Percentiles rank a stretch among this genome's conserved stretches.
Conservation (phyloP, 2,113 vertebrate genomes). For the Nothoprocta perdicaria region DNA sequence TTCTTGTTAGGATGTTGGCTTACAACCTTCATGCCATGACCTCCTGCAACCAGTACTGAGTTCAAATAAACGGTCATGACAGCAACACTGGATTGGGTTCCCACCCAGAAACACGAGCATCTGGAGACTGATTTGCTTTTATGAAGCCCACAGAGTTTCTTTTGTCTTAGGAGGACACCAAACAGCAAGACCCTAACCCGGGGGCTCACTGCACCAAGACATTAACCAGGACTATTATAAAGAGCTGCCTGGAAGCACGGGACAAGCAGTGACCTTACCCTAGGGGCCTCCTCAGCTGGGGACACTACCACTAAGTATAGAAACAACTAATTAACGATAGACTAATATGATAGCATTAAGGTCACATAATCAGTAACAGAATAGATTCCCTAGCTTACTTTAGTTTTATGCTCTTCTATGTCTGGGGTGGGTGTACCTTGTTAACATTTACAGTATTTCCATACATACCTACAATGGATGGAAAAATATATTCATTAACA, state of each 20-base stretch:
- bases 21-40: too few species aligned
- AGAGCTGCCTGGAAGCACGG: conserved; percentile 8
- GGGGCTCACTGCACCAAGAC: not conserved
- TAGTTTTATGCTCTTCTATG: not conserved
- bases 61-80: too few species aligned
- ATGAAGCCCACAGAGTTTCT: conserved; percentile 13
- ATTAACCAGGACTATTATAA: not conserved
- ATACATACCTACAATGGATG: not conserved
- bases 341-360: not conserved
- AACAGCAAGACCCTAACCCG: not conserved
- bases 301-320: not conserved
- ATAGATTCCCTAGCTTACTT: not conserved
- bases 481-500: not conserved
- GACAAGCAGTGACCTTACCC: not conserved
- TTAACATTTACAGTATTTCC: not conserved
- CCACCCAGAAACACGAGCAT: not conserved
- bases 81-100: too few species aligned
- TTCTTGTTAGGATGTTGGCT: too few species aligned
- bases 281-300: not conserved
- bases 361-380: not conserved
- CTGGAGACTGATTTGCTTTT: not conserved
- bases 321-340: not conserved
- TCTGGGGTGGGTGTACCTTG: rapidly evolving
- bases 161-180: not conserved
- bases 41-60: too few species aligned